Evolutionary conservation across 2,113 vertebrate species (phyloP).

Genomic region (Collichthys lucidus): DNA sequence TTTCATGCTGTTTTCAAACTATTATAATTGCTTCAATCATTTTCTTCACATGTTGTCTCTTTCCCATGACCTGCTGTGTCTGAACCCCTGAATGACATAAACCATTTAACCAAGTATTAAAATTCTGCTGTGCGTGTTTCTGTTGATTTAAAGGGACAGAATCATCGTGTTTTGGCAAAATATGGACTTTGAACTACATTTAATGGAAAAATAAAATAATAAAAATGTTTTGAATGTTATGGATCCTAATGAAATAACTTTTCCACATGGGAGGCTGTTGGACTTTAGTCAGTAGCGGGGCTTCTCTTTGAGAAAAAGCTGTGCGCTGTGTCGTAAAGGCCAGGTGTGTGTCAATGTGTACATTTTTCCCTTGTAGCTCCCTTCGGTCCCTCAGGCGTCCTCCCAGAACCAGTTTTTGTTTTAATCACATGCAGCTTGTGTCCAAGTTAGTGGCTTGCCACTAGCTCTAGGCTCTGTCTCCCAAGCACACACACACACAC

Average conservation of each 20-base stretch:
- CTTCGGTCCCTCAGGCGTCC: slow-evolving; percentile 37
- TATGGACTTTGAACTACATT: background rate
- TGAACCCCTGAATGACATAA: background rate
- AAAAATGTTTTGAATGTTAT: background rate
- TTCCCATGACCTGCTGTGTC: background rate
- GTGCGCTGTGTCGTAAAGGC: slow-evolving; percentile 44
- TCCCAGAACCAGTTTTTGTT: slow-evolving; percentile 65
- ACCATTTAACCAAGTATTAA: background rate
- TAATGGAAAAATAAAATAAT: background rate
- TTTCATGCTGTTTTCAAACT: background rate
- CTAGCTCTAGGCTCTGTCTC: background rate
- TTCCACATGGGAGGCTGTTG: slow-evolving; percentile 20
- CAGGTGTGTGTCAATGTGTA: slow-evolving; percentile 38
- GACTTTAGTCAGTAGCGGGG: background rate
- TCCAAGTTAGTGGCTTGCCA: slow-evolving; percentile 22
- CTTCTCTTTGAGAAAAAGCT: slow-evolving; percentile 35
- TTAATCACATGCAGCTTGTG: slow-evolving; percentile 35
- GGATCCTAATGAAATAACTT: slow-evolving; percentile 2
- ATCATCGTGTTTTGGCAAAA: background rate
- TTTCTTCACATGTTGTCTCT: background rate
- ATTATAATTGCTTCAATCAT: background rate
- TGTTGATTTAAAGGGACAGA: background rate
- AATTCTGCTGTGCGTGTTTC: background rate
- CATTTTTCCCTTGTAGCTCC: slow-evolving; percentile 49
- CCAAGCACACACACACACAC: slow-evolving; percentile 6